phyloP scores from a whole-genome alignment of 1,140 invertebrate genomes.

The Macrosteles quadrilineatus region DNA sequence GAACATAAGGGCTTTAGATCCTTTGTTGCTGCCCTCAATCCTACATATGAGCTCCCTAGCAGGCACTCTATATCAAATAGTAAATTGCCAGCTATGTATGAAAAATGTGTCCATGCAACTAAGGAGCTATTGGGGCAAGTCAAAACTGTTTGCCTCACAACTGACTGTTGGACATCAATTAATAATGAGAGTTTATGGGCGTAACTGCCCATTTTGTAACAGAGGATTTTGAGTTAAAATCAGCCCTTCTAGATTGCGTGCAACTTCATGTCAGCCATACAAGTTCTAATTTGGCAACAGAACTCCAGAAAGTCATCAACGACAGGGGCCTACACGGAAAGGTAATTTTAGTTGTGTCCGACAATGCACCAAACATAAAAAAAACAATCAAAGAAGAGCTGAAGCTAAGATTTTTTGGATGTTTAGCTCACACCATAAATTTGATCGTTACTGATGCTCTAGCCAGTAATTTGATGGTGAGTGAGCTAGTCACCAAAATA shows the following conservation, averaged over 20 bases:
- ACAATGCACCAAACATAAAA: conserved; percentile 1
- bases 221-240: background rate
- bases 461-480: background rate
- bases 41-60: background rate
- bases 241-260: background rate
- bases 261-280: background rate
- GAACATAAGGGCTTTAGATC: background rate
- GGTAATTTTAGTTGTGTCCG: background rate
- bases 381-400: background rate
- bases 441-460: background rate
- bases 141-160: background rate
- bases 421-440: background rate
- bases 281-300: background rate
- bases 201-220: background rate
- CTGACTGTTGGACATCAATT: conserved; percentile 2
- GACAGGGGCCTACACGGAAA: background rate
- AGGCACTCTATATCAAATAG: background rate
- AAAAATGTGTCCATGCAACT: background rate
- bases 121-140: background rate
- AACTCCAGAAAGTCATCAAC: background rate
- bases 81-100: background rate
- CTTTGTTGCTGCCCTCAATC: background rate
- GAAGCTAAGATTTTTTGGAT: no score
- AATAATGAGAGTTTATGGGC: background rate
- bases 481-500: background rate